A percentile compares a stretch with the other conserved stretches of the same genome.
Conservation (phyloP, 2,113 vertebrate genomes). For the Pseudopipra pipra region DNA sequence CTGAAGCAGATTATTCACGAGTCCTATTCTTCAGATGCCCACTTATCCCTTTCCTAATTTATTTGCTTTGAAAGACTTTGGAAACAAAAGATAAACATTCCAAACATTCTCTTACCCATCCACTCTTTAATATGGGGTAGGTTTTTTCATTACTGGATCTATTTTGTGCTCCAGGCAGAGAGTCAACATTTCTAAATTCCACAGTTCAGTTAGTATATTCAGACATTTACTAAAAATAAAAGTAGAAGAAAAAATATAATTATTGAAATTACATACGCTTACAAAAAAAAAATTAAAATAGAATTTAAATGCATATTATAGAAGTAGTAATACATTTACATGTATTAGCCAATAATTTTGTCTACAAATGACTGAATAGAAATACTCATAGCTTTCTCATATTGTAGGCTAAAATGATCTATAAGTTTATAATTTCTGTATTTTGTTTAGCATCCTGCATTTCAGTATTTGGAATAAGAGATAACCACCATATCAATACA, state of each 20-base stretch:
- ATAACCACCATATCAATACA: neutral
- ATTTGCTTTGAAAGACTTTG: conserved; percentile 22
- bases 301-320: neutral
- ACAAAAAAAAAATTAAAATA: neutral
- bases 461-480: neutral
- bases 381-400: neutral
- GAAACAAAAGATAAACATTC: neutral
- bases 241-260: neutral
- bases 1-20: conserved; percentile 7
- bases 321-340: neutral
- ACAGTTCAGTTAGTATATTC: conserved; percentile 48
- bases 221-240: conserved; percentile 21
- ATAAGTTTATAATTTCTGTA: conserved; percentile 5
- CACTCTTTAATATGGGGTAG: neutral
- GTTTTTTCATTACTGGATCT: neutral
- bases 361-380: neutral
- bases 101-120: neutral
- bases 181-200: conserved; percentile 37
- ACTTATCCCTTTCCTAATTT: conserved; percentile 12
- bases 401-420: neutral
- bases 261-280: neutral
- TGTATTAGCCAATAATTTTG: neutral
- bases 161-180: neutral
- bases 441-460: neutral
- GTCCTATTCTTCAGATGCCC: conserved; percentile 6